Percentiles rank a stretch among this genome's conserved stretches.
Conservation (phyloP, 2,888 invertebrate genomes). For the Pachycephus smyrnensis region DNA sequence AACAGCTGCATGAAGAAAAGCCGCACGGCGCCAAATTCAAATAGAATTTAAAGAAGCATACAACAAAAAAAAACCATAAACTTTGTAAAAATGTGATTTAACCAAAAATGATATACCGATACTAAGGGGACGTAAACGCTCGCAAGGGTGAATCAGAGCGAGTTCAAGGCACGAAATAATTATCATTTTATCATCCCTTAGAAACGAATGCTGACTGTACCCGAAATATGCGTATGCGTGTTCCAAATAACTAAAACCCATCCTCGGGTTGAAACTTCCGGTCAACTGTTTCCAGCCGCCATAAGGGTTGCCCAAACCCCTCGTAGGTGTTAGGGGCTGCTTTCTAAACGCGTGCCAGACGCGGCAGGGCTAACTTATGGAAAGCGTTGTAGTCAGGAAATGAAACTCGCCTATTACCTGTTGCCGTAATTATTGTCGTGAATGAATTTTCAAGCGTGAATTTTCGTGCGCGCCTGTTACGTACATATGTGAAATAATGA, state of each 20-base stretch:
- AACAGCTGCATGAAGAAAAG: not conserved
- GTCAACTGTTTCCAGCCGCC: not conserved
- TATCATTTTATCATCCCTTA: not conserved
- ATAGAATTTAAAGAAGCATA: not conserved
- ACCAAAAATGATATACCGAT: not conserved
- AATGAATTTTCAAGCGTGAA: not conserved
- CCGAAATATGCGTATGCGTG: not conserved
- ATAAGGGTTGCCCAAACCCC: not conserved
- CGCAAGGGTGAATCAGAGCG: not conserved
- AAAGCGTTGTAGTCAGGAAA: not conserved
- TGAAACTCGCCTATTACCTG: not conserved
- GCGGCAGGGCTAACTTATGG: not conserved
- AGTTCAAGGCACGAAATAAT: not conserved
- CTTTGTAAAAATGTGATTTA: not conserved
- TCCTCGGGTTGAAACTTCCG: not conserved
- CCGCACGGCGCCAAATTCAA: not conserved
- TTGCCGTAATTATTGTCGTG: not conserved
- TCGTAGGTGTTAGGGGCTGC: not conserved
- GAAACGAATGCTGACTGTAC: not conserved
- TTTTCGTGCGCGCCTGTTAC: too few species aligned
- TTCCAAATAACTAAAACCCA: not conserved
- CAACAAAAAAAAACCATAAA: not conserved
- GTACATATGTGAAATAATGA: not conserved
- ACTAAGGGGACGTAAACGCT: not conserved
- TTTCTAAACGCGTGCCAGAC: not conserved